A percentile compares a stretch with the other conserved stretches of the same genome.
Evolutionary conservation across 2,113 vertebrate species (phyloP).

Genomic region (Nesoenas mayeri): DNA sequence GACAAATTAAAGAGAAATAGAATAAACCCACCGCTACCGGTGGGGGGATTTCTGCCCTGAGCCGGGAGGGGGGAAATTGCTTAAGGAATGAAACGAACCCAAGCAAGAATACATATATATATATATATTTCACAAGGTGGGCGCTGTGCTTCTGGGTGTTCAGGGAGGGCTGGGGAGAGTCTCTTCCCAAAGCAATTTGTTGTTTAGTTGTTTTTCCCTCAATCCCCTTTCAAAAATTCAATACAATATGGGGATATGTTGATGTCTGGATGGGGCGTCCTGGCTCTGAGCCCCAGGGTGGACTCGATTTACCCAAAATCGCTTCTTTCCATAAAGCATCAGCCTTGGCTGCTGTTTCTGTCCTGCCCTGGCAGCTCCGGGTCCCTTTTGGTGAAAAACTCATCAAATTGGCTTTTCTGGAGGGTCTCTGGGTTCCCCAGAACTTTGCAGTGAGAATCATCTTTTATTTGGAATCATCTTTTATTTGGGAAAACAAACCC

Average conservation of each 20-base stretch:
- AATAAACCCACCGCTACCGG: fast-evolving
- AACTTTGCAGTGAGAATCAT: constrained; percentile 33
- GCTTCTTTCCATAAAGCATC: neutral
- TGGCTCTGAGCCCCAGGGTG: neutral
- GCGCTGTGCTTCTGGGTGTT: constrained; percentile 3
- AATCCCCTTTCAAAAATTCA: neutral
- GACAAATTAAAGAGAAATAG: neutral
- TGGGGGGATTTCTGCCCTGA: constrained; percentile 28
- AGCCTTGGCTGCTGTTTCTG: neutral
- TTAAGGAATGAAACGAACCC: neutral
- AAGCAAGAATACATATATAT: too few species aligned
- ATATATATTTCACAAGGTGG: neutral
- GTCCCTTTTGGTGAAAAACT: too few species aligned
- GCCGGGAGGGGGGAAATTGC: neutral
- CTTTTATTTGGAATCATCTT: neutral
- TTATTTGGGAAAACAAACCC: neutral
- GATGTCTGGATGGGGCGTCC: neutral
- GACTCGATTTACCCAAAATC: neutral
- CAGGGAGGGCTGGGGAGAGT: constrained; percentile 4
- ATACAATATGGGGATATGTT: neutral
- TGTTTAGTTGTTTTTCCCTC: neutral
- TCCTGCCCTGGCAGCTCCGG: too few species aligned
- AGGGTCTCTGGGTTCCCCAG: neutral
- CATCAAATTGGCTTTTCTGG: neutral
- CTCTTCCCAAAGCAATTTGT: neutral